A percentile compares a stretch with the other conserved stretches of the same genome.
These are phyloP conservation scores for Clunio marinus DNA, from an alignment of 2,888 invertebrate species.

Conservation along the genomic window DNA sequence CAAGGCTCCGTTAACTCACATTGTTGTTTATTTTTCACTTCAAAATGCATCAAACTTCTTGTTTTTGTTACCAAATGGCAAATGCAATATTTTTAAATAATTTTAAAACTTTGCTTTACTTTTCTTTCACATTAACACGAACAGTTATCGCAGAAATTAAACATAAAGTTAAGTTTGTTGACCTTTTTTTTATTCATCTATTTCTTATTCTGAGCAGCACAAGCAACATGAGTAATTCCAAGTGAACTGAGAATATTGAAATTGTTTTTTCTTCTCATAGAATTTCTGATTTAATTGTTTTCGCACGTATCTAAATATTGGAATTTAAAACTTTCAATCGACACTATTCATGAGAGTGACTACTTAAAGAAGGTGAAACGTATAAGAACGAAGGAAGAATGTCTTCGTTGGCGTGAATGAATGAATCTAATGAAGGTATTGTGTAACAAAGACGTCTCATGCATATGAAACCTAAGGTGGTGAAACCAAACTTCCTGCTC, in stretches of 20 bases:
- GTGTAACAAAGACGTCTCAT: conserved; percentile 9
- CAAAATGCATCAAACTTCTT: too few relatives aligned
- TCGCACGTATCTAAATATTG: conserved; percentile 31
- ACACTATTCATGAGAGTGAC: conserved; percentile 22
- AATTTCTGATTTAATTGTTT: conserved; percentile 17
- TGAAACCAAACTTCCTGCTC: conserved; percentile 32
- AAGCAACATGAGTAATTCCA: background rate
- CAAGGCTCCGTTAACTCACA: too few relatives aligned
- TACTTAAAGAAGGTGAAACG: conserved; percentile 6
- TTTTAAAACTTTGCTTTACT: too few relatives aligned
- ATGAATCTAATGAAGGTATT: background rate
- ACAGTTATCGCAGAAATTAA: too few relatives aligned
- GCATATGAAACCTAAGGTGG: background rate
- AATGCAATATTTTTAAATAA: too few relatives aligned
- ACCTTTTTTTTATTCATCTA: too few relatives aligned
- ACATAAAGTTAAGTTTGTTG: too few relatives aligned
- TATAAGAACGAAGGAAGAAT: background rate
- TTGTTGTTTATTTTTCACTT: too few relatives aligned
- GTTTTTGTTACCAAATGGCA: too few relatives aligned
- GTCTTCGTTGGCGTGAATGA: conserved; percentile 24
- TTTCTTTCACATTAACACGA: too few relatives aligned
- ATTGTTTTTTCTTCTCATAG: background rate
- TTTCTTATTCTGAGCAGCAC: too few relatives aligned
- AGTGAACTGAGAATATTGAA: background rate
- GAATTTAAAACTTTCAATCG: background rate